Percentiles rank a stretch among this genome's conserved stretches.
Evolutionary conservation across 2,888 invertebrate genomes (phyloP).

Genomic region (Lasioglossum villosulum): DNA sequence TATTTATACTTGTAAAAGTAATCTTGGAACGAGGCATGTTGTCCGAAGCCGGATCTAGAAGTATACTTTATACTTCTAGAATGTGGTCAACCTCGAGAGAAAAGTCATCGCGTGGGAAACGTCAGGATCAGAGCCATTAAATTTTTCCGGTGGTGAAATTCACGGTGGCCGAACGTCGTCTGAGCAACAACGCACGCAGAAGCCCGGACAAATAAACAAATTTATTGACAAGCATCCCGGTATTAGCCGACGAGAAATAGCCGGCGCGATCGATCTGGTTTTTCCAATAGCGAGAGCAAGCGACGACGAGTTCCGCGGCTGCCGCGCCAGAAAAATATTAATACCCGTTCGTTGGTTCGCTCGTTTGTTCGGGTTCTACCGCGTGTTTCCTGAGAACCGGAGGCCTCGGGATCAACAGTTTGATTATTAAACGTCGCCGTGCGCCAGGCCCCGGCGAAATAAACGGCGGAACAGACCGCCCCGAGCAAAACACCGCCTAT

Average conservation of each 20-base stretch:
- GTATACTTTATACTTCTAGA: no score
- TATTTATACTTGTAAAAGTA: no score
- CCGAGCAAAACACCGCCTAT: background rate
- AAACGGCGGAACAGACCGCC: background rate
- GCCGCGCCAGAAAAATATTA: slow-evolving; percentile 19
- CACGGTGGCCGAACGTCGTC: background rate
- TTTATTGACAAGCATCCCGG: background rate
- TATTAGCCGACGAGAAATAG: background rate
- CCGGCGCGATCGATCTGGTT: slow-evolving; percentile 1
- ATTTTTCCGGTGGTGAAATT: background rate
- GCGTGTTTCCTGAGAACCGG: background rate
- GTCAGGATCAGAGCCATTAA: background rate
- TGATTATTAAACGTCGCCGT: slow-evolving; percentile 20
- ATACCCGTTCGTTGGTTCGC: background rate
- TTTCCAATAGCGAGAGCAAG: background rate
- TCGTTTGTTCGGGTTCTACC: background rate
- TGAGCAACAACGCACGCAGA: background rate
- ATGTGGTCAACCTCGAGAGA: background rate
- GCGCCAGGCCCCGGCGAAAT: background rate
- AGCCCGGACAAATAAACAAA: slow-evolving; percentile 4
- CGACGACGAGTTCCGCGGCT: background rate
- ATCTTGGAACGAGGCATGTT: no score
- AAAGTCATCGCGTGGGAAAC: background rate
- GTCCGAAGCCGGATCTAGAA: no score
- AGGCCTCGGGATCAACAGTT: slow-evolving; percentile 2